Evolutionary conservation across 92 coral and sea anemone species (phyloP), one percentile per base, ranked within the genome.

Genomic region (Phenganax subtilis): DNA sequence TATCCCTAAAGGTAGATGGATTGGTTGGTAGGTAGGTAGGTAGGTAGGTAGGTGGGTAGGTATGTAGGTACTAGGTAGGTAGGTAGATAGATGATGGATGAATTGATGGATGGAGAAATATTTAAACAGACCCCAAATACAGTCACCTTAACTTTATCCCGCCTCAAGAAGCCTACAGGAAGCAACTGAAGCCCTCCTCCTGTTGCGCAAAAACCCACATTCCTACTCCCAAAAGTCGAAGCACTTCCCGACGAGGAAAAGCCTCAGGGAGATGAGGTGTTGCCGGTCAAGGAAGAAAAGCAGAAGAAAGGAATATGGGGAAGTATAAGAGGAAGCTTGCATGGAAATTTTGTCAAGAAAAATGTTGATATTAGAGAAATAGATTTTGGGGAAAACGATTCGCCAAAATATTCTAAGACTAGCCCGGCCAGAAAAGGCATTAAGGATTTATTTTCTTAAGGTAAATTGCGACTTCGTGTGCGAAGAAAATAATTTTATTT

Each of bases 281-380:
- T 97, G 99, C 99, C 99, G 7, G 85, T 92, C 12, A 82, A 81
- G 69, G 93, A 87, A 54, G 96, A 92, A 53, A 51, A 79, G 53
- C 83, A 79, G 68, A 59, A 62, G n/a, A 79, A 79, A 54, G 57
- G 73, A 59, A 29, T 79, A 15, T 79, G 83, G 83, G 83, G 75
- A 15, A 79, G 83, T 54, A 79, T 79, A 15, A 79, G 75, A 16
- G 75, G 83, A 1, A 79, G 83, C n/a, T 27, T 79, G 0, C 83
- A 79, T 12, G 83, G 83, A 64, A 64, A 64, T 53, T 28, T 79
- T 9, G 83, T 65, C n/a, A 64, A 79, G n/a, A 79, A 79, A 9
- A 63, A 55, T 25, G 61, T 61, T 53, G 83, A 79, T 0, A 79
- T 79, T 17, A 75, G 56, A 47, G 83, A 64, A n/a, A 67, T 68